Evolutionary conservation across 2,113 vertebrate genomes (phyloP).

Genomic region (Rhagologus leucostigma): DNA sequence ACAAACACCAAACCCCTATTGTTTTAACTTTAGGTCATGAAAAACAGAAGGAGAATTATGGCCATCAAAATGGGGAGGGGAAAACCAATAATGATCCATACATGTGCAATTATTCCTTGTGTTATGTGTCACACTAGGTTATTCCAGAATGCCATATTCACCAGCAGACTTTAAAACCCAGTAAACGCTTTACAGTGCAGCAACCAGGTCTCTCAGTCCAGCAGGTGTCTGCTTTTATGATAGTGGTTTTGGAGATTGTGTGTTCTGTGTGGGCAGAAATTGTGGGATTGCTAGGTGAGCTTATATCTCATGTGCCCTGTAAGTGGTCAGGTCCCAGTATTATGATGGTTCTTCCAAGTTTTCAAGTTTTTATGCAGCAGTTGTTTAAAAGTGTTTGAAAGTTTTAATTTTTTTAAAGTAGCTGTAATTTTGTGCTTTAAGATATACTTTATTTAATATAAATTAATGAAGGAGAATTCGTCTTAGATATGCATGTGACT

Average conservation of each 20-base stretch:
- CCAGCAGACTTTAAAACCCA: background rate
- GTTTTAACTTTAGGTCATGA: background rate
- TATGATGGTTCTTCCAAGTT: background rate
- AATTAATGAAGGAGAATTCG: background rate
- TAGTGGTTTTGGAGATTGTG: background rate
- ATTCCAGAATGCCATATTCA: background rate
- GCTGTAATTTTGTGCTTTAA: background rate
- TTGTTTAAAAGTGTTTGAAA: background rate
- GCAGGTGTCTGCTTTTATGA: background rate
- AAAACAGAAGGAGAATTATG: background rate
- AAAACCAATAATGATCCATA: rapidly evolving
- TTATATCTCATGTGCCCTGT: rapidly evolving
- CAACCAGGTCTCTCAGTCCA: background rate
- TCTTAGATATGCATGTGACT: background rate
- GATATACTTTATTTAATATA: background rate
- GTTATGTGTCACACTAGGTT: background rate
- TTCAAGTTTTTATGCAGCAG: background rate
- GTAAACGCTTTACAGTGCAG: background rate
- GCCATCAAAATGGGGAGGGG: background rate
- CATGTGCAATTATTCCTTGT: background rate
- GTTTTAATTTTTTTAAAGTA: background rate
- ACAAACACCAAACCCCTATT: background rate
- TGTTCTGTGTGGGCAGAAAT: background rate
- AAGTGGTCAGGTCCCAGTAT: background rate
- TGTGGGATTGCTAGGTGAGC: background rate